phyloP scores from a whole-genome alignment of 2,113 vertebrate genomes.

The Glaucidium brasilianum region DNA sequence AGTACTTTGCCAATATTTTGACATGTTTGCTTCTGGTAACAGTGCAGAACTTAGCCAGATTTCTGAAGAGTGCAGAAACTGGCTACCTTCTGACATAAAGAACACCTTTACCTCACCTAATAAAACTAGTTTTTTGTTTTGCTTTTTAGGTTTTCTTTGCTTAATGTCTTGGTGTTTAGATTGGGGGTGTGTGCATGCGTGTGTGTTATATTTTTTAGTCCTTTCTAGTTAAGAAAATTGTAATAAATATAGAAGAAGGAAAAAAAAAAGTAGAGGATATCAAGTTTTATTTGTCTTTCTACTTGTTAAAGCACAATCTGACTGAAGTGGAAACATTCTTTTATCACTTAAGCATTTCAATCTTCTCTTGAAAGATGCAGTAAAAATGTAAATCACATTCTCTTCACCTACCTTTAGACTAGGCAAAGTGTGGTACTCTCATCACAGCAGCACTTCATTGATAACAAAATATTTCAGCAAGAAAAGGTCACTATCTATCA shows the following conservation, averaged over 20 bases:
- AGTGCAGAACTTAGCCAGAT: background rate
- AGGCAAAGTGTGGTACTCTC: background rate
- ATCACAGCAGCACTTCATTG: background rate
- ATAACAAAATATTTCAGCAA: background rate
- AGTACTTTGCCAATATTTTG: background rate
- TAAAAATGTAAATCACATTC: background rate
- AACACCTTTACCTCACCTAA: background rate
- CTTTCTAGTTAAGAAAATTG: background rate
- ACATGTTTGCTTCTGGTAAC: accelerated
- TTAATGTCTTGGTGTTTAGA: background rate
- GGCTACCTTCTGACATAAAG: background rate
- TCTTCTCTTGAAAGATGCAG: background rate
- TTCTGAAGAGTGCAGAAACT: background rate
- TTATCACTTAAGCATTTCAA: background rate
- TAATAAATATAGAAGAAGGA: background rate
- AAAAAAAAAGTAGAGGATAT: background rate
- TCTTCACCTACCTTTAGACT: background rate
- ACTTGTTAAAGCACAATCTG: background rate
- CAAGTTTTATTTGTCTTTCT: background rate
- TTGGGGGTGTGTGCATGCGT: no score
- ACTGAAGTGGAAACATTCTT: background rate
- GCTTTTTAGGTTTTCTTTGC: background rate
- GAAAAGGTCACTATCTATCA: background rate
- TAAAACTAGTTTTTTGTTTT: background rate
- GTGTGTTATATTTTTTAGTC: background rate